Evolutionary conservation across 2,888 invertebrate genomes (phyloP).

Genomic region (Heliconius sara): DNA sequence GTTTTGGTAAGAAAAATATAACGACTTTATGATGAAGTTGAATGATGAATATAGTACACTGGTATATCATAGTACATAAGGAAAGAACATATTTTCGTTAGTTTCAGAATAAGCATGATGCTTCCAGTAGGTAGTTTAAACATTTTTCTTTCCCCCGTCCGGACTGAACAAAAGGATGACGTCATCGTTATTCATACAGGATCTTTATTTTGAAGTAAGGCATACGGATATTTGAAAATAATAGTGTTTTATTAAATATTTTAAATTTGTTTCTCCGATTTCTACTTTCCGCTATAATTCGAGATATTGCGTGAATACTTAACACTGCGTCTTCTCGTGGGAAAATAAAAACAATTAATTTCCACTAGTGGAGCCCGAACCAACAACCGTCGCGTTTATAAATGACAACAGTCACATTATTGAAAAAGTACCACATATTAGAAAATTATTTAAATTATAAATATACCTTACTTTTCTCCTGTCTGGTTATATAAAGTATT

Average conservation of each 20-base stretch:
- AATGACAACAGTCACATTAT: too few species aligned
- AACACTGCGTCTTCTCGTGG: too few species aligned
- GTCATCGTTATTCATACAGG: constrained; percentile 42
- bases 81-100: background rate
- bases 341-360: too few species aligned
- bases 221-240: constrained; percentile 35
- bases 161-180: constrained; percentile 41
- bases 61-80: background rate
- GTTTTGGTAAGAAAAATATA: too few species aligned
- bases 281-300: too few species aligned
- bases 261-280: background rate
- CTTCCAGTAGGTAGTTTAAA: constrained; percentile 46
- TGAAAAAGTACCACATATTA: too few species aligned
- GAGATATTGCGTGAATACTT: too few species aligned
- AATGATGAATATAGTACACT: background rate
- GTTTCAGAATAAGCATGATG: constrained; percentile 40
- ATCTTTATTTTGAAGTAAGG: constrained; percentile 29
- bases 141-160: constrained; percentile 37
- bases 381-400: too few species aligned
- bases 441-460: too few species aligned
- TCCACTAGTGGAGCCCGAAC: too few species aligned
- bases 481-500: too few species aligned
- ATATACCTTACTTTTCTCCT: too few species aligned
- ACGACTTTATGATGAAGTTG: background rate
- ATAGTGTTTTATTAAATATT: constrained; percentile 25